These are phyloP conservation scores for Stomatorhinus ivindoensis DNA, from an alignment of 2,113 vertebrate genomes.

Conservation along the genomic window DNA sequence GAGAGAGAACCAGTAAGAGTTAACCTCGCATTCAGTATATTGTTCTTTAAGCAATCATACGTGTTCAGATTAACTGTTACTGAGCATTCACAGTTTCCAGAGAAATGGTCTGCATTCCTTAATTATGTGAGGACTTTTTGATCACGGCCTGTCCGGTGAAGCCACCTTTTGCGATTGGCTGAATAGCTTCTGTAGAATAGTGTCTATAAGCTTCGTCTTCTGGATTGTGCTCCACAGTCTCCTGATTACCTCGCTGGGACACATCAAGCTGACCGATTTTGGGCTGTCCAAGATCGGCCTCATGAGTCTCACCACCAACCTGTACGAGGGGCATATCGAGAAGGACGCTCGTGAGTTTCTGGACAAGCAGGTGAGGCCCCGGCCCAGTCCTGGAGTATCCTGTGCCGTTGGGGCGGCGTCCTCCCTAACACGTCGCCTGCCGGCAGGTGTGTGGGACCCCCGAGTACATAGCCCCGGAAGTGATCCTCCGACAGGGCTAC, in stretches of 20 bases:
- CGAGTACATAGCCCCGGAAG: slow-evolving; percentile 93
- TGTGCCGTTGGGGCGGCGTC: neutral
- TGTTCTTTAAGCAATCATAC: neutral
- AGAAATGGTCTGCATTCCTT: neutral
- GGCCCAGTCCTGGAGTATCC: neutral
- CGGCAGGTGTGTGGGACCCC: slow-evolving; percentile 90
- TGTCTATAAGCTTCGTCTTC: neutral
- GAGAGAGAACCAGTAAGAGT: neutral
- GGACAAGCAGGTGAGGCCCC: slow-evolving; percentile 79
- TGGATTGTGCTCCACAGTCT: slow-evolving; percentile 62
- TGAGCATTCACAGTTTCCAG: neutral
- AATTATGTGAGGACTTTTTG: neutral
- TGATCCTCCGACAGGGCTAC: slow-evolving; percentile 92
- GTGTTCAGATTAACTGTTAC: neutral
- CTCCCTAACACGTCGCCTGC: neutral
- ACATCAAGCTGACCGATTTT: slow-evolving; percentile 95
- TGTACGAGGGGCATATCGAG: slow-evolving; percentile 96
- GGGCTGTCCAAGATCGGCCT: slow-evolving; percentile 95
- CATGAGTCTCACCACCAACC: slow-evolving; percentile 94
- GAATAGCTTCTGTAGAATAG: neutral
- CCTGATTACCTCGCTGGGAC: slow-evolving; percentile 96
- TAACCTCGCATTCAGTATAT: neutral
- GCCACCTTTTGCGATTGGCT: neutral
- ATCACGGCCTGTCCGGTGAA: neutral
- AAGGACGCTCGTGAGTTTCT: slow-evolving; percentile 93